Evolutionary conservation across 1,140 invertebrate species (phyloP), one percentile per base, ranked within the genome.

Genomic region (Nymphalis io): DNA sequence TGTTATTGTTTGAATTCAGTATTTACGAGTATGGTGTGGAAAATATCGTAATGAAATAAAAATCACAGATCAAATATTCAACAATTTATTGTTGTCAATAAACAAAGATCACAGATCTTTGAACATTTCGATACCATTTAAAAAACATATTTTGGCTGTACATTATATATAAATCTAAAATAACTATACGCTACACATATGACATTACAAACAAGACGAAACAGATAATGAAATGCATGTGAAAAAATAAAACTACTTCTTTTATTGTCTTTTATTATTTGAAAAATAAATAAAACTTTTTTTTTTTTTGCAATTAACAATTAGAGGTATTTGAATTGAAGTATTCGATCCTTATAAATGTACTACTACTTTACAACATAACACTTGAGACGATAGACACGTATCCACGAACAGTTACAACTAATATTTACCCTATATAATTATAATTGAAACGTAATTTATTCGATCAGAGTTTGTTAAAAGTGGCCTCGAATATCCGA

Each of bases 51-150:
- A 59, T 70, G 8, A 53, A 67, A 59, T 70, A 46, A 74, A 75
- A 63, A 15, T 55, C 21, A 67, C 67, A 68, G 62, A 68, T 76
- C 78, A 74, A 79, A 85, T 76, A 69, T 81, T 88, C 80, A 90
- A 90, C 88, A 89, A 87, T 90, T 88, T 90, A 89, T 89, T 90
- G 80, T 80, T 85, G 79, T 83, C 76, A 82, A 80, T 79, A 79
- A 75, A 83, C 82, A 90, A 88, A 89, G 87, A 89, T 88, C 88
- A 84, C 81, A 88, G 84, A 89, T 82, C 88, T 89, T 82, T 81
- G 76, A 76, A 80, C 72, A 80, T 71, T 81, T 82, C 78, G 74
- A 80, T 78, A 90, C 83, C 85, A 88, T 88, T 83, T 83, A 83
- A 76, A 66, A 72, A 57, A 68, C n/a, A 79, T 60, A 68, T 76